A percentile compares a stretch with the other conserved stretches of the same genome.
Evolutionary conservation across 2,113 vertebrate genomes (phyloP).

Genomic region (Gnathonemus echidnorhynchus): DNA sequence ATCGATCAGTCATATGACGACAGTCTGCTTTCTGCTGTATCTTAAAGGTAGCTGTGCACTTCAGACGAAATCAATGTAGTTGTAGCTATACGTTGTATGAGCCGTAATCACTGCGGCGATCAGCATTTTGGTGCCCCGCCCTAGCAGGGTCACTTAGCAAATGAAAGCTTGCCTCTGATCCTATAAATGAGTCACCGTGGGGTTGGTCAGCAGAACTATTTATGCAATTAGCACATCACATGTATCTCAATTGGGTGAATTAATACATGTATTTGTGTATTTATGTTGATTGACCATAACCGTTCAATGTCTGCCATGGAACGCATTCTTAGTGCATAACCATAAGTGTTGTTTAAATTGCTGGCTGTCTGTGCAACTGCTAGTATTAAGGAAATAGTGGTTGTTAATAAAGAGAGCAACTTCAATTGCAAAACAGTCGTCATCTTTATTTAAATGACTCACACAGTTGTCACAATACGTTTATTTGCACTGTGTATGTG

Average conservation of each 20-base stretch:
- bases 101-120: neutral
- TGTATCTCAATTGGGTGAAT: neutral
- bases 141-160: neutral
- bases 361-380: neutral
- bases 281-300: neutral
- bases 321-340: neutral
- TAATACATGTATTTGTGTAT: neutral
- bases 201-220: neutral
- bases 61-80: neutral
- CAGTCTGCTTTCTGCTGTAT: neutral
- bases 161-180: neutral
- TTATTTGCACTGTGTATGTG: neutral
- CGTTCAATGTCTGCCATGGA: neutral
- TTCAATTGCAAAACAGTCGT: neutral
- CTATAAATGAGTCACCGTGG: neutral
- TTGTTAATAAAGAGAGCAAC: neutral
- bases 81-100: neutral
- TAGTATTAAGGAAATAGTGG: neutral
- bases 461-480: neutral
- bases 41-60: neutral
- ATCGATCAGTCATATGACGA: neutral
- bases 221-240: neutral
- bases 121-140: neutral
- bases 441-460: neutral
- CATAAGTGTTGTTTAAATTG: neutral